Evolutionary conservation across 2,113 vertebrate species (phyloP), one percentile per base, ranked within the genome.

Genomic region (Oryzias curvinotus): DNA sequence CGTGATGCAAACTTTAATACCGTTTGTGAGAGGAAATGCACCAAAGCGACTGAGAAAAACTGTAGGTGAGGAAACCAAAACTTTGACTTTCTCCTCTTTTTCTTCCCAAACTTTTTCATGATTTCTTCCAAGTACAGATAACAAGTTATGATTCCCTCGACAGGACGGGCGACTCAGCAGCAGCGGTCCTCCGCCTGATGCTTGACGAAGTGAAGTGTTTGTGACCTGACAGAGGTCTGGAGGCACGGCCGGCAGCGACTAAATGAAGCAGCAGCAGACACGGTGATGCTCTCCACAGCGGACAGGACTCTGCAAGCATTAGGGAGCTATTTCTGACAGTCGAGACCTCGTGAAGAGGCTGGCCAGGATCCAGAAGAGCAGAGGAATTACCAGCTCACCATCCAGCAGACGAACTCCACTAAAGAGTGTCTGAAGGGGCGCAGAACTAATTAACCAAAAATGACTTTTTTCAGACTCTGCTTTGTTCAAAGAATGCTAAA

Each of bases 291-390:
- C 73, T 62, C 75, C 62, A 68, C 76, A 42, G 53, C 17, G 15
- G 52, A 64, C 62, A 36, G 62, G 67, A 61, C 68, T 57, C 51
- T 14, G 74, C 52, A 18, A 6, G 53, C 72, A 74, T 83, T 52
- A 57, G 68, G 78, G 77, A 60, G 52, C 78, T 88, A 81, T 86
- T 84, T 80, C 53, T 82, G 73, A 42, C 69, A 13, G 16, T 21
- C 52, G 5, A 7, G 23, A 5, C 56, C 53, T 74, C 63, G 46
- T 62, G 58, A 45, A 83, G 81, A 77, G 75, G 47, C 23, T n/a
- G 18, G 42, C 41, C 47, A 0, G 30, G 57, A 45, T 56, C 58
- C 55, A 18, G n/a, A 53, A 72, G 68, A 50, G 58, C 76, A 56
- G 60, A 42, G 61, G 79, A 76, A 86, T 84, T 75, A 78, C 53